Base-by-base conservation (phyloP, 2,797 vertebrate genomes). In the Ceryle rudis region DNA sequence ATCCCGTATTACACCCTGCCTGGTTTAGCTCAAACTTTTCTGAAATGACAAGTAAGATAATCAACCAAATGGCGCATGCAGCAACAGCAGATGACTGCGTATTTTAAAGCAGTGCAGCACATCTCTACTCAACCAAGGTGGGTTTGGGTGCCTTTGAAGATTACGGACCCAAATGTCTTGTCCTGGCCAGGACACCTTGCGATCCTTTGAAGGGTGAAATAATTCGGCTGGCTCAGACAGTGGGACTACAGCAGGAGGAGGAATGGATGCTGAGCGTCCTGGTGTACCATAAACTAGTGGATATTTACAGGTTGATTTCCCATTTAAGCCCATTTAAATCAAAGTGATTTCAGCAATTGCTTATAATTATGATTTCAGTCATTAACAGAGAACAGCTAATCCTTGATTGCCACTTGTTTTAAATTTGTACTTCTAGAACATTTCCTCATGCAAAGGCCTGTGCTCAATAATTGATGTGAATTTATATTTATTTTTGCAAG, bases 41-140 rank as follows among this genome's bases (percentile, higher is more conserved):
- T 66, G 66, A 92, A 84, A 84, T 33, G 13, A 19, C 66, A 74
- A 23, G 39, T 26, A 39, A 91, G 57, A 37, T 55, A 81, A 81
- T 44, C 78, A 73, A 55, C 20, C 13, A 70, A 87, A 74, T 28
- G 52, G 11, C 41, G 33, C 2, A 1, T 58, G 65, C 57, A 71
- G 69, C 42, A 74, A 5, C 28, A 61, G 52, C 73, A 81, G 62
- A 22, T 79, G 46, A 15, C 55, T 0, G 0, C 1, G 0, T 6
- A 41, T 16, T 19, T 52, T 60, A 65, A 70, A 62, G 64, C 25
- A 49, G 9, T 3, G 11, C 23, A 74, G 60, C n/a, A 26, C 52
- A 35, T 13, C 22, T 57, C 55, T 33, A 0, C 47, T 70, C 31
- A 33, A 11, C 10, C 9, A 18, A n/a, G 39, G 33, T 66, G 7